phyloP scores from a whole-genome alignment of 1,140 invertebrate species.

The Drosophila gunungcola region DNA sequence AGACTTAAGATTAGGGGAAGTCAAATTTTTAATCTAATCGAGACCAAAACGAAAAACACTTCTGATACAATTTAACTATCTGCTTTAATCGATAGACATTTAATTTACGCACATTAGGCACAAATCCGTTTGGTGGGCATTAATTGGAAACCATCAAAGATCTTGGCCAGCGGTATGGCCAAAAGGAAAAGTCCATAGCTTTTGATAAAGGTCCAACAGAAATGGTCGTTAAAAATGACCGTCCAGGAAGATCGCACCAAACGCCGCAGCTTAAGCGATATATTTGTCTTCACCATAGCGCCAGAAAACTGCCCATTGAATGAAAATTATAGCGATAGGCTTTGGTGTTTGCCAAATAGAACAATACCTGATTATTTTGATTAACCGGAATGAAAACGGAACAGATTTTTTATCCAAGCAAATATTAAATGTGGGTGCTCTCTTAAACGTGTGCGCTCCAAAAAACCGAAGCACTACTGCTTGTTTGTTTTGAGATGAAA shows the following conservation, averaged over 20 bases:
- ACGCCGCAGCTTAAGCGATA: background rate
- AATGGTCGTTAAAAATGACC: conserved; percentile 41
- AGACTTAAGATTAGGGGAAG: too few species aligned
- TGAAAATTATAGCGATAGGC: background rate
- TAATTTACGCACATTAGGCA: conserved; percentile 2
- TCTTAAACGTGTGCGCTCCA: background rate
- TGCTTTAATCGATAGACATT: background rate
- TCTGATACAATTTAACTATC: too few species aligned
- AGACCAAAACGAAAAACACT: background rate
- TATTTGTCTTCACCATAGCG: conserved; percentile 13
- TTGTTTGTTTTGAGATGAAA: too few species aligned
- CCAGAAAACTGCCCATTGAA: background rate
- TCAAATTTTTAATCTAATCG: background rate
- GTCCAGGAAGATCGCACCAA: background rate
- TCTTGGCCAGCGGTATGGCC: conserved; percentile 26
- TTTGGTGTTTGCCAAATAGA: too few species aligned
- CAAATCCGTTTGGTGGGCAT: conserved; percentile 1
- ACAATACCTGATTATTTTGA: background rate
- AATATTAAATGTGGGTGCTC: conserved; percentile 2
- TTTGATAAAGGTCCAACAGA: conserved; percentile 50
- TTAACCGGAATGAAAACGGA: background rate
- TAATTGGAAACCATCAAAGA: conserved; percentile 8
- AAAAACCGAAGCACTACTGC: background rate
- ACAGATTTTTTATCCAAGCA: background rate
- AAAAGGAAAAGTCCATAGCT: conserved; percentile 47